Percentiles rank a stretch among this genome's conserved stretches.
Evolutionary conservation across 2,888 invertebrate genomes (phyloP).

Genomic region (Apantesis nais): DNA sequence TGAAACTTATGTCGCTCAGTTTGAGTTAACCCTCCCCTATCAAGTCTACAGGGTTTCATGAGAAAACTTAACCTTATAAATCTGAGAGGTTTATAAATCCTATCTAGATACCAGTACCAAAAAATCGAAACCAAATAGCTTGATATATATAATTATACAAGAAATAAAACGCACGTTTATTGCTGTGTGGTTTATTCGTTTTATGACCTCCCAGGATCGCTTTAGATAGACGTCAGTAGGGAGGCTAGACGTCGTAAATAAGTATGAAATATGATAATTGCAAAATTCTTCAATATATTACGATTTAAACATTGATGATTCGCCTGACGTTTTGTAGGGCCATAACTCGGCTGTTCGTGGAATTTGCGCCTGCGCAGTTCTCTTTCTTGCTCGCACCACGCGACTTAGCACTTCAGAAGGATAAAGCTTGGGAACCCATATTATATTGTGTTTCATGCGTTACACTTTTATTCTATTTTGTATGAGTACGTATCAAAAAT

Average conservation of each 20-base stretch:
- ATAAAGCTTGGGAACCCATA: slow-evolving; percentile 50
- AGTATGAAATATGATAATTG: slow-evolving; percentile 86
- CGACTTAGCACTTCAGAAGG: slow-evolving; percentile 23
- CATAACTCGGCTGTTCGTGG: slow-evolving; percentile 78
- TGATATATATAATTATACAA: slow-evolving; percentile 75
- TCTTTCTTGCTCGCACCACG: slow-evolving; percentile 41
- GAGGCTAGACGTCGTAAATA: slow-evolving; percentile 84
- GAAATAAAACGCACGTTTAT: slow-evolving; percentile 79
- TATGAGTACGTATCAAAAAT: slow-evolving; percentile 56
- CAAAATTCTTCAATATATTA: slow-evolving; percentile 85
- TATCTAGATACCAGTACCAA: slow-evolving; percentile 35
- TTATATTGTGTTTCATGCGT: slow-evolving; percentile 58
- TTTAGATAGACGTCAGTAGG: slow-evolving; percentile 78
- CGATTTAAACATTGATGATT: slow-evolving; percentile 85
- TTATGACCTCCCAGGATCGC: slow-evolving; percentile 76
- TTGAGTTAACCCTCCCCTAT: slow-evolving; percentile 41
- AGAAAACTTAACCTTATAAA: slow-evolving; percentile 34
- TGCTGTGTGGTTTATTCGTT: slow-evolving; percentile 73
- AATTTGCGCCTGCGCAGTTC: slow-evolving; percentile 52
- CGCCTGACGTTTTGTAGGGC: slow-evolving; percentile 82
- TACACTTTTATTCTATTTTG: slow-evolving; percentile 60
- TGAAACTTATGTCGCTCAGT: slow-evolving; percentile 36
- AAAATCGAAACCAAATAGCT: slow-evolving; percentile 67
- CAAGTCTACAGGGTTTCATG: slow-evolving; percentile 38
- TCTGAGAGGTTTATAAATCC: slow-evolving; percentile 48